Conservation (phyloP, 2,113 vertebrate species). For the Aptenodytes patagonicus region DNA sequence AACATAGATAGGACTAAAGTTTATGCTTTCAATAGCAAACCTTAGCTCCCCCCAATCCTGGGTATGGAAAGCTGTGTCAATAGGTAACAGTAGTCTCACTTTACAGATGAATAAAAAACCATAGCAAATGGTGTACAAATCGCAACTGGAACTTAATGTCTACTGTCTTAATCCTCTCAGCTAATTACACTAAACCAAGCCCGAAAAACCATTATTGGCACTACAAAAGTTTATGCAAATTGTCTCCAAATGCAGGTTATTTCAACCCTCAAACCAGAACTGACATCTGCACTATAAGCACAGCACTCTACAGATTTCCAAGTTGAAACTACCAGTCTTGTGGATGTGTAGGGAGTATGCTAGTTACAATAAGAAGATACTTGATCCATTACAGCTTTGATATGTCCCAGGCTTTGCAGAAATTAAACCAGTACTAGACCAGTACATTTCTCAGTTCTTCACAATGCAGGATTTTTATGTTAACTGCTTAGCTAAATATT, state of each 20-base stretch:
- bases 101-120: not conserved
- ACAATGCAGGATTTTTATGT: not conserved
- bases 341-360: not conserved
- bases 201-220: not conserved
- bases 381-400: not conserved
- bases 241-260: not conserved
- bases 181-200: not conserved
- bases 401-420: not conserved
- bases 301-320: not conserved
- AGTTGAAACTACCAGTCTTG: not conserved
- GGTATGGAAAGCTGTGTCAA: not conserved
- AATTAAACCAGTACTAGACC: not conserved
- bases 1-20: not conserved
- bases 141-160: not conserved
- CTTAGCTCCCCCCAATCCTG: not conserved
- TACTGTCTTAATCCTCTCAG: not conserved
- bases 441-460: not conserved
- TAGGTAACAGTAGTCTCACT: not conserved
- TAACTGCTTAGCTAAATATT: not conserved
- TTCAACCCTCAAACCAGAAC: not conserved
- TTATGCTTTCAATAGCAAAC: not conserved
- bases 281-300: not conserved
- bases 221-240: not conserved
- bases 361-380: not conserved
- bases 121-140: not conserved